Conservation (phyloP, 2,113 vertebrate species). For the Scopus umbretta region DNA sequence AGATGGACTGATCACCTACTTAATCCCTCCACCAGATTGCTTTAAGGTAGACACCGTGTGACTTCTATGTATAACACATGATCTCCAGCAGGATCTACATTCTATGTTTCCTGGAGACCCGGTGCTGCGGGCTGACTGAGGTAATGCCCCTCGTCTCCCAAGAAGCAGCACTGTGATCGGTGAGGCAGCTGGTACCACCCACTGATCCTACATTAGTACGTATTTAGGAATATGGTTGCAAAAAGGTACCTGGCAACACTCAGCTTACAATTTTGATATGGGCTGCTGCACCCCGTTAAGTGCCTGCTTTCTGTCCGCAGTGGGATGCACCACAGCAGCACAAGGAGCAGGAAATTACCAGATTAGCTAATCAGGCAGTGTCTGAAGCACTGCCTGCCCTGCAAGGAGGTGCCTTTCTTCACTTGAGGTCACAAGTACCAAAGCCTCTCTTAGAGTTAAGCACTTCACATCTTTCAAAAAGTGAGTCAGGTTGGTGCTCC, state of each 20-base stretch:
- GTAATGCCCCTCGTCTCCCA: not conserved
- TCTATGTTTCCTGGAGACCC: not conserved
- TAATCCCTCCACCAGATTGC: not conserved
- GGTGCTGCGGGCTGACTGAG: not conserved
- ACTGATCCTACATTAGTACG: not conserved
- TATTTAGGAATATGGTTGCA: not conserved
- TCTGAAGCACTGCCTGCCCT: not conserved
- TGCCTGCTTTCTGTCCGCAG: rapidly evolving
- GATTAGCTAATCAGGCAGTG: not conserved
- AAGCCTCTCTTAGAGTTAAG: not conserved
- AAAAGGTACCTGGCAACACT: not conserved
- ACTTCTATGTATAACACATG: not conserved
- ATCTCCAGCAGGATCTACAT: not conserved
- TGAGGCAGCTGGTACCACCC: not conserved
- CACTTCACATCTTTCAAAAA: not conserved
- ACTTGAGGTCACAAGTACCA: not conserved
- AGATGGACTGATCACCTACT: not conserved
- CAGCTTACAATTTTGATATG: not conserved
- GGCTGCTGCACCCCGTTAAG: not conserved
- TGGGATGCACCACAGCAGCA: not conserved
- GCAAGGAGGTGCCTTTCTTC: not conserved
- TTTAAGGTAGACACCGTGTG: not conserved
- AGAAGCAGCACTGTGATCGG: not conserved
- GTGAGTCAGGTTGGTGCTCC: not conserved
- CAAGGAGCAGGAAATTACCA: not conserved